phyloP scores from a whole-genome alignment of 2,888 invertebrate genomes.

The Leucozona laternaria region DNA sequence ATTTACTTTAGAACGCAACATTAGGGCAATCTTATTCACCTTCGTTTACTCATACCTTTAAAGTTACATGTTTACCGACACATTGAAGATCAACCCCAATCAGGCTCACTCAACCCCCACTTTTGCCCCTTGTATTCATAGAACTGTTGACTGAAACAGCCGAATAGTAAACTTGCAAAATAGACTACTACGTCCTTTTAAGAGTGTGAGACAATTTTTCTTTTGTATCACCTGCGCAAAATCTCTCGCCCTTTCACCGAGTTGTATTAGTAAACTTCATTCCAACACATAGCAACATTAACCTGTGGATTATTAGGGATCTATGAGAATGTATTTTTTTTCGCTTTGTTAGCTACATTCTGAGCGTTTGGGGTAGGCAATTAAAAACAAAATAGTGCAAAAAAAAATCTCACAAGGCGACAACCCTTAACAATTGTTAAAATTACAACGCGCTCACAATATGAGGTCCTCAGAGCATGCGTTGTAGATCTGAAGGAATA shows the following conservation, averaged over 20 bases:
- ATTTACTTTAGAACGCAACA: constrained; percentile 70
- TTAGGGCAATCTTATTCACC: constrained; percentile 73
- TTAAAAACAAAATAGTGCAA: constrained; percentile 52
- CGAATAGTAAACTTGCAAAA: constrained; percentile 76
- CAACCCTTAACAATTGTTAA: constrained; percentile 75
- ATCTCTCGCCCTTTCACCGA: constrained; percentile 69
- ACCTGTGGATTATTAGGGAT: constrained; percentile 72
- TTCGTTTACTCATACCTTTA: constrained; percentile 65
- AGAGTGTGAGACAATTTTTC: constrained; percentile 62
- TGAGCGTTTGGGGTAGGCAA: constrained; percentile 62
- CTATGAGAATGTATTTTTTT: constrained; percentile 40
- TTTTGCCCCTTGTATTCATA: constrained; percentile 61
- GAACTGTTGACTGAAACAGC: constrained; percentile 72
- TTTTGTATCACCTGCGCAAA: constrained; percentile 73
- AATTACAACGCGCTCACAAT: constrained; percentile 71
- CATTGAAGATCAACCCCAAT: constrained; percentile 75
- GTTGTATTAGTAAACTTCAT: constrained; percentile 70
- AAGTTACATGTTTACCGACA: constrained; percentile 70
- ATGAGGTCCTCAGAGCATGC: constrained; percentile 68
- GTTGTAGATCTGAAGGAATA: constrained; percentile 62
- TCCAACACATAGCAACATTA: constrained; percentile 71
- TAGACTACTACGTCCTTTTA: constrained; percentile 68
- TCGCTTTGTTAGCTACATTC: constrained; percentile 46
- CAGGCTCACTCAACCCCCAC: constrained; percentile 71
- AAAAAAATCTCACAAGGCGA: constrained; percentile 68